Conservation (phyloP, 2,888 invertebrate species). For the Oscheius sp. region DNA sequence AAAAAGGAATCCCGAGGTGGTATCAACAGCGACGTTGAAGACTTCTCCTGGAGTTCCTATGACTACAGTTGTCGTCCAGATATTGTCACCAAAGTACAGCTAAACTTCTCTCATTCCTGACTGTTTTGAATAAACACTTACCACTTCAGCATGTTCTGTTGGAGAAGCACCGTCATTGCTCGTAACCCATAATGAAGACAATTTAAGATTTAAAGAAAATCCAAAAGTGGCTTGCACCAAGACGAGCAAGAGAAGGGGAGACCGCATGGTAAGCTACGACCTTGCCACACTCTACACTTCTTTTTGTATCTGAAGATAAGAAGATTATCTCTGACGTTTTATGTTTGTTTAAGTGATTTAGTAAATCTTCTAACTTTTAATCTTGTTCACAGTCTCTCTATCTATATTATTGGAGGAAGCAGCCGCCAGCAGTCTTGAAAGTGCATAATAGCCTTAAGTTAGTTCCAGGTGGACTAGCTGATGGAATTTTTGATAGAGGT, state of each 20-base stretch:
- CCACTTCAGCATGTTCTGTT: neutral
- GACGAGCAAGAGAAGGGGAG: neutral
- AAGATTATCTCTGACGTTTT: neutral
- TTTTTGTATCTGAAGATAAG: constrained; percentile 2
- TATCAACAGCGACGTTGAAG: constrained; percentile 11
- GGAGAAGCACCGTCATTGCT: neutral
- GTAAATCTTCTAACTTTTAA: neutral
- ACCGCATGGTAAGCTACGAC: neutral
- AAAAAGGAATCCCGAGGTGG: neutral
- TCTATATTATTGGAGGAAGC: neutral
- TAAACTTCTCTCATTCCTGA: neutral
- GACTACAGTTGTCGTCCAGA: constrained; percentile 9
- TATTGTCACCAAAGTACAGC: neutral
- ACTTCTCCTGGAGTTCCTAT: constrained; percentile 16
- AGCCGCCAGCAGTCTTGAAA: too few relatives aligned
- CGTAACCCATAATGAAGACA: neutral
- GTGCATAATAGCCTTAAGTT: too few relatives aligned
- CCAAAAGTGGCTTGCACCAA: neutral
- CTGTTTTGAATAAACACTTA: neutral
- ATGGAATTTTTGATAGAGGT: too few relatives aligned
- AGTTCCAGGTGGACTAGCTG: too few relatives aligned
- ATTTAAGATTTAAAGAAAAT: neutral
- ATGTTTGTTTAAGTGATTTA: neutral
- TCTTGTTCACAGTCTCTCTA: neutral
- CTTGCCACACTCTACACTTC: neutral